Percentiles rank a stretch among this genome's conserved stretches.
phyloP scores from a whole-genome alignment of 1,140 invertebrate genomes.

The Drosophila athabasca region DNA sequence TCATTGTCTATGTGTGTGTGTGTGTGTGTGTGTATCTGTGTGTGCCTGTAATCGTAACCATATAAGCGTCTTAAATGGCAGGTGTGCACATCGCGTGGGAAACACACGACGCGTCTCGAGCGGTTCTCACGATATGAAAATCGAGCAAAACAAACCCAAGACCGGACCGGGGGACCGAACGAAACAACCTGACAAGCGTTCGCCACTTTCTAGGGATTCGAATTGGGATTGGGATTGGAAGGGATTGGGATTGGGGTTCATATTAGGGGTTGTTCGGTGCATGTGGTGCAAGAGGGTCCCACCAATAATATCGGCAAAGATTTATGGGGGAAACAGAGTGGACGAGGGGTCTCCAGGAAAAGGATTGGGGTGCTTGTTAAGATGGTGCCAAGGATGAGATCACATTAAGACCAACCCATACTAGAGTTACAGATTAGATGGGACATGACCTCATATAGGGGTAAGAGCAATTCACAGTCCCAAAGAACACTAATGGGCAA shows the following conservation, averaged over 20 bases:
- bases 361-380: too few relatives aligned
- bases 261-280: slow-evolving; percentile 23
- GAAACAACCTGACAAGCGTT: slow-evolving; percentile 32
- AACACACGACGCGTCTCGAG: slow-evolving; percentile 83
- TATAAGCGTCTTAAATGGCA: slow-evolving; percentile 83
- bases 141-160: slow-evolving; percentile 63
- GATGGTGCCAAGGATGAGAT: too few relatives aligned
- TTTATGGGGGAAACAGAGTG: slow-evolving; percentile 22
- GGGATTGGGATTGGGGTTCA: slow-evolving; percentile 12
- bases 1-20: slow-evolving; percentile 3
- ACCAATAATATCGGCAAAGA: slow-evolving; percentile 5
- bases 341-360: not conserved
- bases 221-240: slow-evolving; percentile 32
- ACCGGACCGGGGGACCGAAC: slow-evolving; percentile 23
- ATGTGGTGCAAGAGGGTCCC: too few relatives aligned
- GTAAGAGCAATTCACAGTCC: too few relatives aligned
- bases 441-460: too few relatives aligned
- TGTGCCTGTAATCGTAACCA: slow-evolving; percentile 79
- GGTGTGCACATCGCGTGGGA: slow-evolving; percentile 84
- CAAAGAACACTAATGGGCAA: too few relatives aligned
- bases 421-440: not conserved
- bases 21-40: slow-evolving; percentile 30
- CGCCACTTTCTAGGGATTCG: slow-evolving; percentile 50
- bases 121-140: slow-evolving; percentile 83
- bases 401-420: too few relatives aligned